Conservation (phyloP, 2,888 invertebrate genomes). For the Spatulosminthurus flaviceps region DNA sequence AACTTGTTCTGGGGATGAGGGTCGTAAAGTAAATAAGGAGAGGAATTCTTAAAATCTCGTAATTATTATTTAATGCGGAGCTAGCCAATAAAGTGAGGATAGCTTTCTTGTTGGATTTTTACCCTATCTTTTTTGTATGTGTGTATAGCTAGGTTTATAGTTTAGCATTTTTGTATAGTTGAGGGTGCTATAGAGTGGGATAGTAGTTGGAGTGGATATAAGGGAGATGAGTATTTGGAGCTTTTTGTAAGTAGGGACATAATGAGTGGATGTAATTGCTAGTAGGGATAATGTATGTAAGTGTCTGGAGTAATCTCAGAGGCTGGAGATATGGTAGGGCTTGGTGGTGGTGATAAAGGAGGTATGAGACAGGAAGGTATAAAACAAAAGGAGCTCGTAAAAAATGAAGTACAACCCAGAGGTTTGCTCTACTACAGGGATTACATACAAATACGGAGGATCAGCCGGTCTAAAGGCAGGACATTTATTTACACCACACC, state of each 20-base stretch:
- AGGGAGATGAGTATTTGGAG: too few species aligned
- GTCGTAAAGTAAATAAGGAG: slow-evolving; percentile 24
- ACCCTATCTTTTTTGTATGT: background rate
- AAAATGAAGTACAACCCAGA: slow-evolving; percentile 41
- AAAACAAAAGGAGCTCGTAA: slow-evolving; percentile 45
- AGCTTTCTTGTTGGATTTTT: background rate
- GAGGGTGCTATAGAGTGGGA: too few species aligned
- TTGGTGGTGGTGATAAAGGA: slow-evolving; percentile 12
- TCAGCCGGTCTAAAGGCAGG: slow-evolving; percentile 40
- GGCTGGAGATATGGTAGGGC: too few species aligned
- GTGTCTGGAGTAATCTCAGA: too few species aligned
- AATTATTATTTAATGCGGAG: slow-evolving; percentile 33
- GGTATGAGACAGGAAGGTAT: slow-evolving; percentile 45
- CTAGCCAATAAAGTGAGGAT: slow-evolving; percentile 28
- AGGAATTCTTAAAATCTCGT: slow-evolving; percentile 31
- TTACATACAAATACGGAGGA: slow-evolving; percentile 43
- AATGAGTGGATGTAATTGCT: too few species aligned
- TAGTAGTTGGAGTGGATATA: too few species aligned
- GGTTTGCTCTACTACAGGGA: slow-evolving; percentile 36
- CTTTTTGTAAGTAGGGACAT: too few species aligned
- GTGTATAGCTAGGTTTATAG: too few species aligned
- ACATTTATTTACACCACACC: slow-evolving; percentile 47
- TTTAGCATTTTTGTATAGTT: too few species aligned
- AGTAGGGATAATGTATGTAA: too few species aligned
- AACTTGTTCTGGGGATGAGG: background rate